phyloP scores from a whole-genome alignment of 1,140 invertebrate genomes.

The Andrena cerasifolii region DNA sequence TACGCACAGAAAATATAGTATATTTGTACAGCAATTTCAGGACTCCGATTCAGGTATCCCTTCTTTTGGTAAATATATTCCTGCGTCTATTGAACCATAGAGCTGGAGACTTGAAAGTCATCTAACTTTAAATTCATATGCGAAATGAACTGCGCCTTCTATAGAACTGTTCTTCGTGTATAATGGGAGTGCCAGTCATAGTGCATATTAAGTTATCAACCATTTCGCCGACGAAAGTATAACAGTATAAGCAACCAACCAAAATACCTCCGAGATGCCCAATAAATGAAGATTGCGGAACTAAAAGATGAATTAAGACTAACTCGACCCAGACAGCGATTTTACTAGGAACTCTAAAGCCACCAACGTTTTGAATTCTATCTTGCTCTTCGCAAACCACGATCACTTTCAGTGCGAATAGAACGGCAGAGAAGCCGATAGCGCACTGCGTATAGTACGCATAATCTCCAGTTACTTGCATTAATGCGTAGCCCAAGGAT shows the following conservation, averaged over 20 bases:
- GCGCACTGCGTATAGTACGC: conserved; percentile 84
- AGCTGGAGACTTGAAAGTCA: too few species aligned
- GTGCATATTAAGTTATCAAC: conserved; percentile 80
- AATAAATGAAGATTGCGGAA: conserved; percentile 84
- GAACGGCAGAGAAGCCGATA: conserved; percentile 86
- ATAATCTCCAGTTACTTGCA: conserved; percentile 76
- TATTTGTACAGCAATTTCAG: not conserved
- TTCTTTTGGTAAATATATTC: not conserved
- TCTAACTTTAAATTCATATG: conserved; percentile 21
- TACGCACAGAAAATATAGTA: conserved; percentile 10
- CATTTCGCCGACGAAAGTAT: conserved; percentile 84
- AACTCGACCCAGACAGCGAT: conserved; percentile 87
- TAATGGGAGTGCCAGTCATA: conserved; percentile 78
- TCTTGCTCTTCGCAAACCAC: conserved; percentile 81
- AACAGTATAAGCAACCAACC: conserved; percentile 86
- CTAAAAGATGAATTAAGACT: conserved; percentile 86
- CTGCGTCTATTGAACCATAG: not conserved
- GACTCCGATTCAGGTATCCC: not conserved
- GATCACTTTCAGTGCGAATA: conserved; percentile 88
- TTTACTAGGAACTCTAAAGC: conserved; percentile 84
- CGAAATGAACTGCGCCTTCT: conserved; percentile 61
- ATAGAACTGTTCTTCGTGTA: conserved; percentile 80
- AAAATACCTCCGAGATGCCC: conserved; percentile 89
- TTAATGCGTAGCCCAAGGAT: conserved; percentile 76
- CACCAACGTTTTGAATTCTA: conserved; percentile 79